Base-by-base conservation (phyloP, 2,113 vertebrate genomes). In the Argyrosomus japonicus region DNA sequence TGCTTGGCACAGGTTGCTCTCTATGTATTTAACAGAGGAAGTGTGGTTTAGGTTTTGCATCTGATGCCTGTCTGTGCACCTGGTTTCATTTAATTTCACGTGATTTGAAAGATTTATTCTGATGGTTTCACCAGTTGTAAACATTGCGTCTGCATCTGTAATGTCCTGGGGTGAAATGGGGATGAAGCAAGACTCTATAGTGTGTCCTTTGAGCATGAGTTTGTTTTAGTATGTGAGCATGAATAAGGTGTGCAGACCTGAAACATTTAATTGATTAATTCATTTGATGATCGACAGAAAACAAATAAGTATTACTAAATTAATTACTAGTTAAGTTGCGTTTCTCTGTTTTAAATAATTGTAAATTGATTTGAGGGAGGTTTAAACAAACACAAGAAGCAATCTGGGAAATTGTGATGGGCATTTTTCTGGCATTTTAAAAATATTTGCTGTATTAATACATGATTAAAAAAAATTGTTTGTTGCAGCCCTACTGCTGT, bases 11-110 rank as follows among this genome's bases (percentile, higher is more conserved):
- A 18, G n/a, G 50, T 56, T 63, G 40, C 17, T 71, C 12, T 48
- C 0, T 74, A 57, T 79, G 1, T 51, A 14, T 85, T 64, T 50
- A 51, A 58, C 58, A 70, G 40, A 54, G 23, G 8, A 27, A 8
- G 21, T 27, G 8, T 14, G n/a, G 40, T 86, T 79, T 64, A 43
- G 53, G 23, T 77, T 75, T 76, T 58, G 62, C 32, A 6, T 53
- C 25, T 18, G 32, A 61, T 72, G 63, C 54, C 50, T 61, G 50
- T 65, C 72, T 84, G 45, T 74, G 56, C 65, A 75, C 45, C 64
- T 56, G 68, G 78, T 75, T 81, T 82, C 14, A 71, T 77, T 84
- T 87, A 50, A 79, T 83, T 75, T 88, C 63, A 68, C 75, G 29
- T 36, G 63, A 68, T 82, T 13, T 69, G 45, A 81, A 79, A 62